A percentile compares a stretch with the other conserved stretches of the same genome.
Evolutionary conservation across 2,888 invertebrate genomes (phyloP).

Genomic region (Cyclophora albipunctata): DNA sequence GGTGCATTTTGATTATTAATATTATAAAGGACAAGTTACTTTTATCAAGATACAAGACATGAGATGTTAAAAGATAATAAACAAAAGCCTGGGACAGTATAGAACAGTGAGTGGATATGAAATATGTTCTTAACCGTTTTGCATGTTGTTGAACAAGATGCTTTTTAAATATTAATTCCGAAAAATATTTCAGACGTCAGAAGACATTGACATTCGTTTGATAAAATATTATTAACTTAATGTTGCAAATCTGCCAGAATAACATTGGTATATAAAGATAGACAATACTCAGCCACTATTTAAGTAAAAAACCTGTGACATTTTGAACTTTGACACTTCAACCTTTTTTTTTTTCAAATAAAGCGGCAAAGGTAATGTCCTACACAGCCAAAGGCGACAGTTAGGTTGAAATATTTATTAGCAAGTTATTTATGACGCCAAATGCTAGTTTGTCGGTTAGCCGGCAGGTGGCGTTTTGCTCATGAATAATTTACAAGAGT

Average conservation of each 20-base stretch:
- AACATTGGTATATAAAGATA: too few species aligned
- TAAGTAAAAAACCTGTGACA: too few species aligned
- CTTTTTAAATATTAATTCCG: too few species aligned
- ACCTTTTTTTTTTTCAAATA: not conserved
- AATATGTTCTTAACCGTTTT: constrained; percentile 23
- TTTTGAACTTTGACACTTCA: too few species aligned
- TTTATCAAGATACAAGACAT: constrained; percentile 11
- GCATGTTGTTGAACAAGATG: not conserved
- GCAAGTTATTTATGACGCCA: constrained; percentile 29
- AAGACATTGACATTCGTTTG: too few species aligned
- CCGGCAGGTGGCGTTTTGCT: constrained; percentile 45
- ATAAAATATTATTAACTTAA: too few species aligned
- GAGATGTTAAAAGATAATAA: constrained; percentile 14
- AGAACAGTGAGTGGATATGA: not conserved
- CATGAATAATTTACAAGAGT: constrained; percentile 44
- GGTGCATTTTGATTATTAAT: constrained; percentile 9
- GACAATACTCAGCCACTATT: too few species aligned
- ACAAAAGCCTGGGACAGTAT: constrained; percentile 1
- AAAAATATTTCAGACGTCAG: too few species aligned
- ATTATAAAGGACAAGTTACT: constrained; percentile 14
- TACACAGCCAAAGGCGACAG: constrained; percentile 7
- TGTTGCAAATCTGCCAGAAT: too few species aligned
- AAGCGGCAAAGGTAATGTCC: constrained; percentile 9
- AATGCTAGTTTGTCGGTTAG: constrained; percentile 49
- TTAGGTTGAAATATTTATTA: constrained; percentile 29